Percentiles rank a stretch among this genome's conserved stretches.
Conservation (phyloP, 2,888 invertebrate species). For the Neoscelio sp. region DNA sequence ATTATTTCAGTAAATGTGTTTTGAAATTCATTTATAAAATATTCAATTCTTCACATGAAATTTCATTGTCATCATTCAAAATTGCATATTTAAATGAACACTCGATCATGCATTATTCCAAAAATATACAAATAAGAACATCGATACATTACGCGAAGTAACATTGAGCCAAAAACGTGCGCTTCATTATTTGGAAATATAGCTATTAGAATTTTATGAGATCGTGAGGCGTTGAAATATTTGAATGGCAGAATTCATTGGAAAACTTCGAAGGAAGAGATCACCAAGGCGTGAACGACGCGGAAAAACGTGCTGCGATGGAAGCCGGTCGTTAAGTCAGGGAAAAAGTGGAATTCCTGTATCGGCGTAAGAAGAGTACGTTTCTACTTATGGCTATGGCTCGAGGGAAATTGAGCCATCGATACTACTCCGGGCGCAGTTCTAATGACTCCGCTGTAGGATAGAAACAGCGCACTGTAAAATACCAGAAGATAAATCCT, state of each 20-base stretch:
- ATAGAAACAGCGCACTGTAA: slow-evolving; percentile 46
- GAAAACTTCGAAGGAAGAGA: slow-evolving; percentile 64
- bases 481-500: slow-evolving; percentile 62
- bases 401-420: slow-evolving; percentile 66
- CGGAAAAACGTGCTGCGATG: slow-evolving; percentile 58
- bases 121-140: slow-evolving; percentile 31
- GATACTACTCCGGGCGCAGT: slow-evolving; percentile 60
- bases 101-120: slow-evolving; percentile 1
- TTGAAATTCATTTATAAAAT: slow-evolving; percentile 15
- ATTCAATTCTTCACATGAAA: neutral
- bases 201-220: slow-evolving; percentile 58
- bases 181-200: slow-evolving; percentile 40
- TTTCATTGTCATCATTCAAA: neutral
- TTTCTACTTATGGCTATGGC: slow-evolving; percentile 59
- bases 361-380: slow-evolving; percentile 67
- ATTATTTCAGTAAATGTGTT: no score
- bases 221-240: slow-evolving; percentile 62
- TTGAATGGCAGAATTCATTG: slow-evolving; percentile 65
- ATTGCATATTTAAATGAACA: slow-evolving; percentile 5
- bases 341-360: slow-evolving; percentile 70
- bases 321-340: slow-evolving; percentile 64
- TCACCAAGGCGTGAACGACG: slow-evolving; percentile 67
- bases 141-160: slow-evolving; percentile 3
- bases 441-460: slow-evolving; percentile 57
- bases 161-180: slow-evolving; percentile 20